Conservation (phyloP, 2,797 vertebrate genomes). For the Syngnathus acus region DNA sequence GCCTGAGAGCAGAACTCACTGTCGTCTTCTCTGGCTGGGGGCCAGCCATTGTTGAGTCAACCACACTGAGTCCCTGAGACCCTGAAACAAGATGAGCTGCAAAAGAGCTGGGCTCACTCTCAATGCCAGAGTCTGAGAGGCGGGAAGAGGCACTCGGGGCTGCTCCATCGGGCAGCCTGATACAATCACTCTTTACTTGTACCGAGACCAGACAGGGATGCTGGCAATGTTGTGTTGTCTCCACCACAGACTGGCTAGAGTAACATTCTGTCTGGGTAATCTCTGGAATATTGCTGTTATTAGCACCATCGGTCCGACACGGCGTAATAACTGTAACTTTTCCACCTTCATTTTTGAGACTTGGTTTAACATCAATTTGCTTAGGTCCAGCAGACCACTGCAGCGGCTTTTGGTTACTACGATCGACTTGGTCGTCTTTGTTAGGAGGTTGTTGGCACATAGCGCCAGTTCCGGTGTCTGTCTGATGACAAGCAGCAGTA, state of each 20-base stretch:
- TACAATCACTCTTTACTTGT: constrained; percentile 68
- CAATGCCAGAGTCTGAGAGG: constrained; percentile 95
- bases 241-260: constrained; percentile 55
- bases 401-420: constrained; percentile 45
- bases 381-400: constrained; percentile 60
- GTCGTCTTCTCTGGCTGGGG: constrained; percentile 65
- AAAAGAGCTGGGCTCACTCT: constrained; percentile 93
- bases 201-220: constrained; percentile 43
- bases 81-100: constrained; percentile 77
- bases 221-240: constrained; percentile 56
- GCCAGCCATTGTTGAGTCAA: constrained; percentile 50
- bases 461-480: constrained; percentile 69
- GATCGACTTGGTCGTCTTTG: constrained; percentile 54
- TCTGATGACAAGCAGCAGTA: constrained; percentile 70
- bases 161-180: constrained; percentile 61
- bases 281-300: constrained; percentile 42
- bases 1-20: constrained; percentile 46
- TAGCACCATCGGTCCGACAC: constrained; percentile 36
- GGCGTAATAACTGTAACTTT: constrained; percentile 74
- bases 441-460: constrained; percentile 55
- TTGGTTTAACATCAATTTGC: constrained; percentile 79
- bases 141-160: constrained; percentile 79
- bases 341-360: constrained; percentile 73
- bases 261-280: constrained; percentile 52
- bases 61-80: constrained; percentile 60